Conservation (phyloP, 2,888 invertebrate genomes). For the Amphiduros pacificus region DNA sequence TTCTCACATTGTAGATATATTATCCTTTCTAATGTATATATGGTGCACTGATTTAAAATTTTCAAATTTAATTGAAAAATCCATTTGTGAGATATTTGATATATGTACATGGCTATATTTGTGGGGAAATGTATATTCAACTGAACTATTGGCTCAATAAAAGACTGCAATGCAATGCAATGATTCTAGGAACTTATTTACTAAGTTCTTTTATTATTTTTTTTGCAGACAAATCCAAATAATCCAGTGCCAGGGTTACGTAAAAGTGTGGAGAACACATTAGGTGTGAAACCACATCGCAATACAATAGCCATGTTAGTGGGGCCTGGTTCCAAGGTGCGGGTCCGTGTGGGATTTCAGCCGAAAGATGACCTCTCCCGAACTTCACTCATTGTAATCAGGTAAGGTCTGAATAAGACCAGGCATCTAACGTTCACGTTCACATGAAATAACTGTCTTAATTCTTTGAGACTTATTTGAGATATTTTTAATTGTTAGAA, state of each 20-base stretch:
- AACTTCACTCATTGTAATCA: conserved; percentile 62
- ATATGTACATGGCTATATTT: no score
- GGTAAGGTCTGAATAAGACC: conserved; percentile 42
- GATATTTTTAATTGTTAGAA: not conserved
- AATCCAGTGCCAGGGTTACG: conserved; percentile 57
- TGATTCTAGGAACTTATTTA: no score
- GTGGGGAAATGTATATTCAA: no score
- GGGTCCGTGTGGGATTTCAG: conserved; percentile 60
- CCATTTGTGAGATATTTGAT: no score
- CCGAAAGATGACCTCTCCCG: conserved; percentile 61
- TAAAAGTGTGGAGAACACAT: conserved; percentile 57
- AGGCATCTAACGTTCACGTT: not conserved
- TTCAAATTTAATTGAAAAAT: no score
- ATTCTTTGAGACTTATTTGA: not conserved
- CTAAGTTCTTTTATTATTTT: not conserved
- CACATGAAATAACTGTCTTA: not conserved
- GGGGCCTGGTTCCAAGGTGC: conserved; percentile 65
- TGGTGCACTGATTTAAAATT: no score
- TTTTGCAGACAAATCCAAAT: conserved; percentile 30
- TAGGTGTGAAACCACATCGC: conserved; percentile 60
- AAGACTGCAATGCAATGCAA: no score
- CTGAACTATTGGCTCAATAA: no score
- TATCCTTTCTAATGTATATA: no score
- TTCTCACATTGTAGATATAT: no score
- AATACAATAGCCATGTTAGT: conserved; percentile 66